Conservation (phyloP, 2,888 invertebrate species). For the Chesias legatella region DNA sequence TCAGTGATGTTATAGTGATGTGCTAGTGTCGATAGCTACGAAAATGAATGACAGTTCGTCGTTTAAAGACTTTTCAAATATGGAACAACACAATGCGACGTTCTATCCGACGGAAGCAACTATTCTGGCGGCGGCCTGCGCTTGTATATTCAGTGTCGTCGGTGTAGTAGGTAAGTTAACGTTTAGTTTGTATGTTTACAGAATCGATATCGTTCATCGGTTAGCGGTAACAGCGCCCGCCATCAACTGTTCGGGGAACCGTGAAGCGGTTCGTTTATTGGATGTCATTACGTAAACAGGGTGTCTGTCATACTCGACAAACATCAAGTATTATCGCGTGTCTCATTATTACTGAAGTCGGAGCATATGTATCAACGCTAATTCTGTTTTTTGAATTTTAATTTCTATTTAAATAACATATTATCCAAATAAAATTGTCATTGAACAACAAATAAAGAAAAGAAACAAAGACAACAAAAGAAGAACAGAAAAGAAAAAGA, state of each 20-base stretch:
- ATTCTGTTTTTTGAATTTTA: no score
- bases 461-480: no score
- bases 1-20: slow-evolving; percentile 43
- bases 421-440: no score
- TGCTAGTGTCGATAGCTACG: slow-evolving; percentile 34
- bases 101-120: slow-evolving; percentile 87
- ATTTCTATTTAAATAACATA: no score
- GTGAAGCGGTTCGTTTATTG: slow-evolving; percentile 50
- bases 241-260: slow-evolving; percentile 44
- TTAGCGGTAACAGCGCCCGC: slow-evolving; percentile 27
- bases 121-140: slow-evolving; percentile 88
- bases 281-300: slow-evolving; percentile 39
- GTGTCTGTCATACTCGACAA: slow-evolving; percentile 47
- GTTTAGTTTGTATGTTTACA: slow-evolving; percentile 36
- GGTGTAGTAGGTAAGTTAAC: slow-evolving; percentile 87
- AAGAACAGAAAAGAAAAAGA: no score
- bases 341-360: not conserved
- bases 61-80: slow-evolving; percentile 40
- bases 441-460: no score
- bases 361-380: no score
- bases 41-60: slow-evolving; percentile 26
- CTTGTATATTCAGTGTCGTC: slow-evolving; percentile 88
- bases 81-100: slow-evolving; percentile 55
- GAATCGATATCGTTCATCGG: slow-evolving; percentile 35
- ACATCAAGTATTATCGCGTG: slow-evolving; percentile 34